These are phyloP conservation scores for Capromys pilorides DNA, from an alignment of 2,797 vertebrate genomes.

Conservation along the genomic window DNA sequence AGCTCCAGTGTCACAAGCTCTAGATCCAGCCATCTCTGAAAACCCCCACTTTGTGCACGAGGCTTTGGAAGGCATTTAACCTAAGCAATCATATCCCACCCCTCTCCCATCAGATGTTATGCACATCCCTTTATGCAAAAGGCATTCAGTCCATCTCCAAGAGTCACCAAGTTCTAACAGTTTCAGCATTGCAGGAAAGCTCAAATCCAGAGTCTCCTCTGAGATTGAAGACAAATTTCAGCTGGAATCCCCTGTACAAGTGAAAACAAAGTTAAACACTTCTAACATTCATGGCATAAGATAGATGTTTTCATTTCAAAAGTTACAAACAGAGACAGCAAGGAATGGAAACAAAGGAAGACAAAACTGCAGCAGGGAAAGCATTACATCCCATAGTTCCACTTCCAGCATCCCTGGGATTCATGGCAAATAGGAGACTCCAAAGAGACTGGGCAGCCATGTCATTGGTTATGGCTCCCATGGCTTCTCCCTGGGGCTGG, in stretches of 20 bases:
- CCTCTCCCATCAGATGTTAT: background rate
- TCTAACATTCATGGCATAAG: background rate
- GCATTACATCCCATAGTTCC: background rate
- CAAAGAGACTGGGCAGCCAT: background rate
- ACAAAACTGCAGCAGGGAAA: background rate
- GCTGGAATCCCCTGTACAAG: background rate
- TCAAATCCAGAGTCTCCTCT: background rate
- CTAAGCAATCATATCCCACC: background rate
- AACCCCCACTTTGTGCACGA: background rate
- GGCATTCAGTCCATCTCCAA: background rate
- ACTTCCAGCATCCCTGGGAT: background rate
- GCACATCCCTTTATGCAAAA: background rate
- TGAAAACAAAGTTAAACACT: background rate
- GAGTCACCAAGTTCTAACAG: background rate
- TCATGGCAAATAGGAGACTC: background rate
- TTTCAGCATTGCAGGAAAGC: background rate
- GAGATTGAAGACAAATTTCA: background rate
- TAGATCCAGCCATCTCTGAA: background rate
- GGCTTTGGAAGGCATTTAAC: background rate
- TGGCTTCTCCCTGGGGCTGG: background rate
- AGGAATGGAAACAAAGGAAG: background rate
- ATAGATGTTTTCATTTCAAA: background rate
- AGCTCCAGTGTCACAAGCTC: background rate
- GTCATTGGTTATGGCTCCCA: background rate
- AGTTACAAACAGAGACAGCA: background rate